Conservation (phyloP, 2,797 vertebrate genomes). For the Channa striata region DNA sequence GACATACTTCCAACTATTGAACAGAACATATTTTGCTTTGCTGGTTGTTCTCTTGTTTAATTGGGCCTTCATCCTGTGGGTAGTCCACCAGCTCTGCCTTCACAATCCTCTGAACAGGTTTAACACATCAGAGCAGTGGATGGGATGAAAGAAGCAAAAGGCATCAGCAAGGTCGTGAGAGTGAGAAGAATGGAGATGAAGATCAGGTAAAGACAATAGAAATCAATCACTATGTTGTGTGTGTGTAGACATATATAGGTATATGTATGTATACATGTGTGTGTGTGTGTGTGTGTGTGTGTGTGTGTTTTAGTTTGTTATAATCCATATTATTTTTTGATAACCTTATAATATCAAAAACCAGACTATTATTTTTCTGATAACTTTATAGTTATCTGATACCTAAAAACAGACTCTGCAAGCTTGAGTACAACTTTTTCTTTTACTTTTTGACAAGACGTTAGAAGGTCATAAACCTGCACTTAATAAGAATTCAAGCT, state of each 20-base stretch:
- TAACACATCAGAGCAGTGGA: conserved; percentile 28
- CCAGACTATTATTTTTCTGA: no score
- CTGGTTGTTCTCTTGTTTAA: conserved; percentile 84
- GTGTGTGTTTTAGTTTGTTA: no score
- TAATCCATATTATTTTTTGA: no score
- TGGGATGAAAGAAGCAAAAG: conserved; percentile 34
- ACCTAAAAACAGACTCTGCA: no score
- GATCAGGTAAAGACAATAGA: background rate
- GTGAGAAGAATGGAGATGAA: conserved; percentile 64
- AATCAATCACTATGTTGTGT: no score
- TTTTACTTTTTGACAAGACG: background rate
- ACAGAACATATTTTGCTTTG: conserved; percentile 94
- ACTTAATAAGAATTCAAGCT: background rate
- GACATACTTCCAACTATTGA: conserved; percentile 88
- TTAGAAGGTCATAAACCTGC: background rate
- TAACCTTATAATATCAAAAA: no score
- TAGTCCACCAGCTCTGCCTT: conserved; percentile 96
- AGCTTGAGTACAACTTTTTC: no score
- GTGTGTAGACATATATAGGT: no score
- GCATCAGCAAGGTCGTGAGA: conserved; percentile 30
- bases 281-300: no score
- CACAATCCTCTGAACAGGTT: conserved; percentile 90
- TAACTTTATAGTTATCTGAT: no score
- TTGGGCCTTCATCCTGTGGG: conserved; percentile 91
- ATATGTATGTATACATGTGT: no score